phyloP scores from a whole-genome alignment of 2,888 invertebrate genomes.

The Drosophila fungiperda region DNA sequence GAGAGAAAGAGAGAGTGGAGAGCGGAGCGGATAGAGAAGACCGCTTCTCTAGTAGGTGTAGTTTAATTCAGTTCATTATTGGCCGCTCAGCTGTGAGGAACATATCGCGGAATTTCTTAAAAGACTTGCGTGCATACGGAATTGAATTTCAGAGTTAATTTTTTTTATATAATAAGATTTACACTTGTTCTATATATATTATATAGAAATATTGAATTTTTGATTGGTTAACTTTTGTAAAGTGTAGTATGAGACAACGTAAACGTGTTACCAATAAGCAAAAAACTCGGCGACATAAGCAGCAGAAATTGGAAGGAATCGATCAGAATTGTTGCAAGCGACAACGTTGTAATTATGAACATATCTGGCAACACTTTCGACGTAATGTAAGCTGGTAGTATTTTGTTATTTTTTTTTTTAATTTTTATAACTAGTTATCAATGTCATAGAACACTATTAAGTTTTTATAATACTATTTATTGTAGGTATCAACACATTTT shows the following conservation, averaged over 20 bases:
- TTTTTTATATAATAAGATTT: conserved; percentile 65
- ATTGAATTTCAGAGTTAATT: conserved; percentile 23
- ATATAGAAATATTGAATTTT: conserved; percentile 1
- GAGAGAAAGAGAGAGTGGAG: not conserved
- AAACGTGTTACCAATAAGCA: conserved; percentile 47
- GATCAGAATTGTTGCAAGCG: conserved; percentile 62
- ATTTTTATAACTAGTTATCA: not conserved
- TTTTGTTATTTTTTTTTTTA: not conserved
- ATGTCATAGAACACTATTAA: not conserved
- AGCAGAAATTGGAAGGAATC: conserved; percentile 35
- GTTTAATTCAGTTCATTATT: conserved; percentile 54
- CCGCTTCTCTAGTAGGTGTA: conserved; percentile 9
- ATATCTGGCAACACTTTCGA: conserved; percentile 68
- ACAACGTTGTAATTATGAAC: conserved; percentile 69
- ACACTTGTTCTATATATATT: conserved; percentile 12
- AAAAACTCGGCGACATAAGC: conserved; percentile 49
- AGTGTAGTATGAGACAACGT: conserved; percentile 71
- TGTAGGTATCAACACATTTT: not conserved
- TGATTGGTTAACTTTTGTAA: conserved; percentile 10
- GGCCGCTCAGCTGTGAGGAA: conserved; percentile 58
- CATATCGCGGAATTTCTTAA: conserved; percentile 27
- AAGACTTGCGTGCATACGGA: conserved; percentile 44
- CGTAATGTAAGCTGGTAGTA: conserved; percentile 59
- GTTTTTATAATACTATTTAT: not conserved
- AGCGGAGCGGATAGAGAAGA: not conserved